Base-by-base conservation (phyloP, 2,797 vertebrate genomes). In the Discoglossus pictus region DNA sequence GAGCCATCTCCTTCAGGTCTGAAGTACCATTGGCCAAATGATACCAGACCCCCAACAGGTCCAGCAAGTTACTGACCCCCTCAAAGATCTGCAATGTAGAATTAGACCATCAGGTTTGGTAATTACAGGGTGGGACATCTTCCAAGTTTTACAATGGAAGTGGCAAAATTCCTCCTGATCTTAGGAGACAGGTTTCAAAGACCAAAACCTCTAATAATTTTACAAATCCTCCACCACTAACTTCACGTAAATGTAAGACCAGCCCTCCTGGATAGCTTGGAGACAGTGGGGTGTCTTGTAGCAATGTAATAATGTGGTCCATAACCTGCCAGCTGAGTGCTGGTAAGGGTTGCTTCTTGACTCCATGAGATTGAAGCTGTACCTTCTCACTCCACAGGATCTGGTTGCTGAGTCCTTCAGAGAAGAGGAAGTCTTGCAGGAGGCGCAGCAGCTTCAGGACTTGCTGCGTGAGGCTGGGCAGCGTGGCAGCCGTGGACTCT, bases 351-450 rank as follows among this genome's bases (percentile, higher is more conserved):
- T n/a, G n/a, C n/a, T n/a, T n/a, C n/a, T n/a, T n/a, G n/a, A n/a
- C n/a, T n/a, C 6, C 12, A 21, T 7, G n/a, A 21, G 2, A 3
- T 17, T 0, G 10, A 20, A 8, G 34, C 11, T 11, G 1, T 74
- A 99, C 97, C 96, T 99, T 99, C 83, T 98, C 96, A 1, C 96
- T 99, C 97, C 97, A 99, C 40, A 98, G 86, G 1, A 88, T 78
- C 62, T 90, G 88, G 86, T 98, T 97, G 74, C 86, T 90, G 18
- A 93, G 94, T 1, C 97, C 96, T 82, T 99, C 97, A 0, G 95
- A 87, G 17, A 95, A 97, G 17, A 99, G 83, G 82, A 98, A 97
- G 78, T 99, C 97, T 83, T 99, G 97, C 4, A 99, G 92, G 55
- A 99, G 87, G 12, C 95, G 82, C 38, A 99, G 91, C 17, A 99